phyloP scores from a whole-genome alignment of 1,140 invertebrate species.

The Asobara japonica region DNA sequence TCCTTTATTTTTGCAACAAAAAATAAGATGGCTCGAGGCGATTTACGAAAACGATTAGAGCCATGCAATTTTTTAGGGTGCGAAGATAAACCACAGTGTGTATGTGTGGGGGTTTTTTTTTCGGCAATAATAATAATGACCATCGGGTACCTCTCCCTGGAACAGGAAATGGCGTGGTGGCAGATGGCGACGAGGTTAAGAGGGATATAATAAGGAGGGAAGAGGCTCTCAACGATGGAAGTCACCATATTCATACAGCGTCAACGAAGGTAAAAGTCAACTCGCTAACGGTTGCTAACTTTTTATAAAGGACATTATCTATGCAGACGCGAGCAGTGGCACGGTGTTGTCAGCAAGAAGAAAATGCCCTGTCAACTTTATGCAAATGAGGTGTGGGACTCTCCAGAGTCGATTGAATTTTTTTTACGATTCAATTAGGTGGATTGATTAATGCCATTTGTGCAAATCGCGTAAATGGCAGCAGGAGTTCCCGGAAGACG shows the following conservation, averaged over 20 bases:
- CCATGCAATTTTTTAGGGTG: conserved; percentile 16
- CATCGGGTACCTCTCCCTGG: conserved; percentile 43
- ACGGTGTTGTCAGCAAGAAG: background rate
- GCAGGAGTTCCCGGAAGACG: conserved; percentile 28
- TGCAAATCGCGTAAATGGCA: conserved; percentile 13
- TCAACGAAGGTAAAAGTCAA: conserved; percentile 14
- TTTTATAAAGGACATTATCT: conserved; percentile 25
- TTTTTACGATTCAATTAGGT: background rate
- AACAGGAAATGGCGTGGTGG: conserved; percentile 47
- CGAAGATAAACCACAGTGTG: conserved; percentile 14
- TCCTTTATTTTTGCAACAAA: background rate
- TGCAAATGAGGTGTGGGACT: background rate
- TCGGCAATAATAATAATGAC: conserved; percentile 49
- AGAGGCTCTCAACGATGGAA: background rate
- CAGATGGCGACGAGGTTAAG: conserved; percentile 39
- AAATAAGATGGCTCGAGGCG: conserved; percentile 2
- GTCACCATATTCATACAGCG: background rate
- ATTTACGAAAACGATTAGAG: conserved; percentile 10
- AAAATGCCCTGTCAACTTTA: conserved; percentile 16
- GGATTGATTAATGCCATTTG: conserved; percentile 10
- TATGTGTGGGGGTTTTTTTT: background rate
- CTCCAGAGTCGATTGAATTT: background rate
- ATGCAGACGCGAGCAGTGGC: conserved; percentile 12
- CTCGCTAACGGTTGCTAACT: background rate
- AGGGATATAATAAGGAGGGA: conserved; percentile 20